A percentile compares a stretch with the other conserved stretches of the same genome.
Evolutionary conservation across 2,888 invertebrate species (phyloP).

Genomic region (Rhingia rostrata): DNA sequence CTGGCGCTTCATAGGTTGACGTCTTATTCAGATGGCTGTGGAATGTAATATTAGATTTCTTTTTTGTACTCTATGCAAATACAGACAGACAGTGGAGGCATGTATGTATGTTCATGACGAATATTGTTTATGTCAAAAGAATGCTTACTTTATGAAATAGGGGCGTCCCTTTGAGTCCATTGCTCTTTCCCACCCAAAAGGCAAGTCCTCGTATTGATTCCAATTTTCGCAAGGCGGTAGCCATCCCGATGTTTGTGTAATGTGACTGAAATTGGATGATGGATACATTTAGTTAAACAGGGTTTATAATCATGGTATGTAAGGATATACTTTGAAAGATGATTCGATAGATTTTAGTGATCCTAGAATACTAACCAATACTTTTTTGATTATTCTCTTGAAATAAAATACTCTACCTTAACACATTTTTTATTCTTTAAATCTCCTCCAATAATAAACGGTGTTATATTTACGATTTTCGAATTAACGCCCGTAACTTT

Average conservation of each 20-base stretch:
- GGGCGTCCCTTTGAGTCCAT: conserved; percentile 90
- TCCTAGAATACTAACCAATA: no score
- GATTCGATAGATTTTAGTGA: no score
- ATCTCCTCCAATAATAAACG: no score
- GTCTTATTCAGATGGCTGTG: conserved; percentile 91
- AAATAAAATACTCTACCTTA: no score
- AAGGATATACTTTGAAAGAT: conserved; percentile 1
- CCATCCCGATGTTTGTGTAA: conserved; percentile 93
- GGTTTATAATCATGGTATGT: not conserved
- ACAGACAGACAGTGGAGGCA: conserved; percentile 10
- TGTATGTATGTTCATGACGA: conserved; percentile 13
- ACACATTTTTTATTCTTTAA: no score
- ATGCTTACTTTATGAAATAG: conserved; percentile 90
- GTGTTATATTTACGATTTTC: no score
- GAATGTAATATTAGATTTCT: conserved; percentile 25
- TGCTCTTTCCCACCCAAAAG: conserved; percentile 96
- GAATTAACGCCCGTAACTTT: no score
- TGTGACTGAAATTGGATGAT: conserved; percentile 86
- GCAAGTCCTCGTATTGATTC: conserved; percentile 87
- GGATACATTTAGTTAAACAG: not conserved
- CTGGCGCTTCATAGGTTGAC: conserved; percentile 95
- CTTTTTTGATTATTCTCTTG: no score
- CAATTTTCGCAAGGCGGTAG: conserved; percentile 94
- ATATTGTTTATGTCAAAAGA: not conserved
- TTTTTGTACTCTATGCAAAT: conserved; percentile 21